Evolutionary conservation across 2,888 invertebrate genomes (phyloP).

Genomic region (Agriotes lineatus): DNA sequence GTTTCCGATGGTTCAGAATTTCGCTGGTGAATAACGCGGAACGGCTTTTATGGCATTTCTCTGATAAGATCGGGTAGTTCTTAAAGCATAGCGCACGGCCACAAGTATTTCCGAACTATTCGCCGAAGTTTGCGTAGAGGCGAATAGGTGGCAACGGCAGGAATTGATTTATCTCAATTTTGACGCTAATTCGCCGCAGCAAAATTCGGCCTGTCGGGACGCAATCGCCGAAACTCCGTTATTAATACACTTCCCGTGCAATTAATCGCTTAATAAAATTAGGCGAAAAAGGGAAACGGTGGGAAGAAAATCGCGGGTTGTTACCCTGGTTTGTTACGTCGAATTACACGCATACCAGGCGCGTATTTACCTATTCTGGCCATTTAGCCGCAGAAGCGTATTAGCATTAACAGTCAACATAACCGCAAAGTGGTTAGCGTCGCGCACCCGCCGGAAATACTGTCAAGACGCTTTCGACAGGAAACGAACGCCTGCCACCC

Average conservation of each 20-base stretch:
- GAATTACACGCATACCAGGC: conserved; percentile 23
- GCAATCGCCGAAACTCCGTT: conserved; percentile 23
- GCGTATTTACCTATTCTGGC: conserved; percentile 32
- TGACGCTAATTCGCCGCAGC: conserved; percentile 20
- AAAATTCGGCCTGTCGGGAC: conserved; percentile 14
- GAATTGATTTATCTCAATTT: conserved; percentile 21
- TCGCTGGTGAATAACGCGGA: no score
- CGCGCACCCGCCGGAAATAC: conserved; percentile 38
- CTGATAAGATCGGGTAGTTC: no score
- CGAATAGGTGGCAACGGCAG: background rate
- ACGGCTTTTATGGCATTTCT: no score
- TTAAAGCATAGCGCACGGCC: background rate
- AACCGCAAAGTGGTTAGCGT: conserved; percentile 39
- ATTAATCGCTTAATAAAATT: conserved; percentile 30
- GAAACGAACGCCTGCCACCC: conserved; percentile 39
- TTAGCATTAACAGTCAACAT: conserved; percentile 38
- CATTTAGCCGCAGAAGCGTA: conserved; percentile 30
- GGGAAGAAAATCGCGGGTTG: conserved; percentile 5
- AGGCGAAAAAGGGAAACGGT: conserved; percentile 21
- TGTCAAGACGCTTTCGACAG: conserved; percentile 37
- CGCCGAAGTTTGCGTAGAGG: background rate
- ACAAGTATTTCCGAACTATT: background rate
- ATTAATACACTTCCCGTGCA: conserved; percentile 27
- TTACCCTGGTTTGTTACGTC: conserved; percentile 15
- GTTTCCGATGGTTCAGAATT: no score